Base-by-base conservation (phyloP, 2,888 invertebrate species). In the Nemotelus pantherinus region DNA sequence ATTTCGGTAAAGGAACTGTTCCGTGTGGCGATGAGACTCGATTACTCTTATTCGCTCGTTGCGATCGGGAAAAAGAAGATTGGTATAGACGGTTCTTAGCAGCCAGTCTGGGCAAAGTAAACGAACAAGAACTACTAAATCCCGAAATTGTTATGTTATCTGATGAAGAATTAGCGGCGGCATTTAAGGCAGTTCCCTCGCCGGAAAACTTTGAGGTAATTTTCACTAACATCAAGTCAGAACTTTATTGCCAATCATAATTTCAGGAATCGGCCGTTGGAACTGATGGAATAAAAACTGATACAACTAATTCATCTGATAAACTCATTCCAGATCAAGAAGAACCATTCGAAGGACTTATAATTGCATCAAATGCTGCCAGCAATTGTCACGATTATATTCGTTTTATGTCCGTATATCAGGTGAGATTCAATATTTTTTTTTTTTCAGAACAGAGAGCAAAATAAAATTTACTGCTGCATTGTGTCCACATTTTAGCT, bases 31-130 rank as follows among this genome's bases (percentile, higher is more conserved):
- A 87, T 81, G 86, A 87, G 81, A 85, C 84, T 50, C 83, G 86
- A 57, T 79, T 87, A 45, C 76, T 87, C 70, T 78, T 87, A 5
- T 87, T 87, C 79, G 83, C 87, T 0, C 84, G 87, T 47, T 84
- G 84, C 50, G 86, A 86, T 79, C 84, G 87, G 25, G 87, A 87
- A 79, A 87, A 87, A 76, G 87, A 87, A 79, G 87, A 87, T 79
- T 87, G 87, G 87, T 87, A 85, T 82, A 84, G 87, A 7, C 84
- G 87, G 43, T 87, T 87, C 79, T 72, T 82, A 0, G 82, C 85
- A 2, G 87, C 87, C 68, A 86, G 86, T 76, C 80, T 77, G 25
- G 87, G 87, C 6, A 78, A 76, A 4, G 84, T 86, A 0, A 83
- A 84, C 58, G 87, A 87, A 78, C 84, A 84, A 74, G 85, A 86